These are phyloP conservation scores for Trichonephila clavata DNA, from an alignment of 1,140 invertebrate genomes.

Conservation along the genomic window DNA sequence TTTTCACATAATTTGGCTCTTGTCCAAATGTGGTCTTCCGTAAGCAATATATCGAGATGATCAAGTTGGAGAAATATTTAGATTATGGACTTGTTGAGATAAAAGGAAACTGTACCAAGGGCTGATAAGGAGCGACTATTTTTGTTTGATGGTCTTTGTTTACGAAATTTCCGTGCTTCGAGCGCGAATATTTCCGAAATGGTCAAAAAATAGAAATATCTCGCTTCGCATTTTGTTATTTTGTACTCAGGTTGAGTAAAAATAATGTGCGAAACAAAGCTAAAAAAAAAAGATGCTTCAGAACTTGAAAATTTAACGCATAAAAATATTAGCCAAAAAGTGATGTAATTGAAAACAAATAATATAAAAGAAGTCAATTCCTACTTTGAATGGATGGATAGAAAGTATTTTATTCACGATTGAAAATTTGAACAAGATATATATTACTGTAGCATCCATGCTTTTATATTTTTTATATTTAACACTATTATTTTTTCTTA, in stretches of 20 bases:
- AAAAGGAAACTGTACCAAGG: not conserved
- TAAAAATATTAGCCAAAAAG: no score
- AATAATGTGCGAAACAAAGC: not conserved
- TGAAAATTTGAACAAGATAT: no score
- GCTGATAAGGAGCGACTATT: not conserved
- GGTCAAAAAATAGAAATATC: not conserved
- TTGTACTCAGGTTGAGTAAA: not conserved
- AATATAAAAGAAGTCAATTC: no score
- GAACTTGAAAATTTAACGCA: not conserved
- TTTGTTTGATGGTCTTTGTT: not conserved
- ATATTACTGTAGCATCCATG: no score
- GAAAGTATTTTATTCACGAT: no score
- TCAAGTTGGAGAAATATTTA: not conserved
- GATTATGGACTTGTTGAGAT: not conserved
- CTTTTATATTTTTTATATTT: no score
- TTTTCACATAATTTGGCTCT: not conserved
- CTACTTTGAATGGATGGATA: no score
- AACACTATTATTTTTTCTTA: no score
- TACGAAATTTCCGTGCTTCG: no score
- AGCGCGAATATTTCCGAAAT: no score
- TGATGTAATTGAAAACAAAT: no score
- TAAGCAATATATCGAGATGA: not conserved
- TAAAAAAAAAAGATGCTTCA: not conserved
- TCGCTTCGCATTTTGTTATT: not conserved
- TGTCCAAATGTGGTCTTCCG: conserved; percentile 23